A percentile compares a stretch with the other conserved stretches of the same genome.
These are phyloP conservation scores for Anastrepha ludens DNA, from an alignment of 1,140 invertebrate species.

Conservation along the genomic window DNA sequence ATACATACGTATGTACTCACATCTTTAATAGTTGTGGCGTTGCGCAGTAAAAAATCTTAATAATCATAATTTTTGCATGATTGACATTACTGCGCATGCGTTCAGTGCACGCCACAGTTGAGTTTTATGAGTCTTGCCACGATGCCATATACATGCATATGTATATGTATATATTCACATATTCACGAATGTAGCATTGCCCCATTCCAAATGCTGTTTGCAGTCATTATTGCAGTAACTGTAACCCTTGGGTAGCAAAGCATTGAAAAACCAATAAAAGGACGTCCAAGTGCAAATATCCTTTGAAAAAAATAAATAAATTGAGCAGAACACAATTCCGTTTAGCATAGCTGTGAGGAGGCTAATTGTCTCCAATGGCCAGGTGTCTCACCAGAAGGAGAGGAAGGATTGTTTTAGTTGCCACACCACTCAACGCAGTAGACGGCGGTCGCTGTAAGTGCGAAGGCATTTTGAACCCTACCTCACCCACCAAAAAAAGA, in stretches of 20 bases:
- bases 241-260: conserved; percentile 6
- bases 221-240: neutral
- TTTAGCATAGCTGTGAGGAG: no score
- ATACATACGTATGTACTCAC: neutral
- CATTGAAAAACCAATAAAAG: no score
- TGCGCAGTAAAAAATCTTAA: conserved; percentile 56
- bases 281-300: no score
- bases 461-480: no score
- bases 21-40: neutral
- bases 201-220: neutral
- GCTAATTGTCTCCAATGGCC: no score
- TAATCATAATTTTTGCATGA: conserved; percentile 59
- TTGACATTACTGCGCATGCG: conserved; percentile 58
- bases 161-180: neutral
- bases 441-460: no score
- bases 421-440: no score
- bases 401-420: no score
- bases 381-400: no score
- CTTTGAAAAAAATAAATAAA: no score
- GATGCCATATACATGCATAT: neutral
- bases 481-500: no score
- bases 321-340: no score
- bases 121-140: neutral
- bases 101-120: conserved; percentile 38
- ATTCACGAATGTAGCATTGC: neutral